These are phyloP conservation scores for Peromyscus eremicus DNA, from an alignment of 2,797 vertebrate species.

Conservation along the genomic window DNA sequence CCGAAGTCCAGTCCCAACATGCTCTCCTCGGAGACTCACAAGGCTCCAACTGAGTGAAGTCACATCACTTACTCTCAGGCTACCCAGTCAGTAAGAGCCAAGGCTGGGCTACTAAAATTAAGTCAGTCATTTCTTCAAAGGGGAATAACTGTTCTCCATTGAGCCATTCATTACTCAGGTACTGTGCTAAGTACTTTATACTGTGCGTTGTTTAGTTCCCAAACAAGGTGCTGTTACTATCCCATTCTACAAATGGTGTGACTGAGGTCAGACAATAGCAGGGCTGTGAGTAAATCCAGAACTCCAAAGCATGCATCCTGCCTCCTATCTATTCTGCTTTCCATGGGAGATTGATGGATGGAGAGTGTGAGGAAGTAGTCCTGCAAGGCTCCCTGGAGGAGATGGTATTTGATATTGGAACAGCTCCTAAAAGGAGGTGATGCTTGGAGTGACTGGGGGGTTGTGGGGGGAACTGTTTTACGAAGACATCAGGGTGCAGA, in stretches of 20 bases:
- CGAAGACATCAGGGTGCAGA: background rate
- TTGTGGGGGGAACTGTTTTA: background rate
- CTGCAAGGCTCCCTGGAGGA: background rate
- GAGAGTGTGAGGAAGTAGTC: background rate
- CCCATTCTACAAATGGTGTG: background rate
- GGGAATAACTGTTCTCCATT: background rate
- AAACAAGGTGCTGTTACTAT: background rate
- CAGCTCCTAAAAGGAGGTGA: background rate
- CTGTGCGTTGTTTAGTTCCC: background rate
- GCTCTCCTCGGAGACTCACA: rapidly evolving
- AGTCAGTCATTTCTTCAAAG: background rate
- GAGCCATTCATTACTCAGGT: background rate
- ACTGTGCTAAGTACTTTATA: background rate
- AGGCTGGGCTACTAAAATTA: background rate
- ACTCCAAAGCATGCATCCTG: background rate
- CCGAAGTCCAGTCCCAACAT: background rate
- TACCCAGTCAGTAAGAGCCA: background rate
- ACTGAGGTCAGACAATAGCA: background rate
- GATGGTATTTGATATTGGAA: background rate
- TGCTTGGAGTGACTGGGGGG: background rate
- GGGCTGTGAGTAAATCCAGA: background rate
- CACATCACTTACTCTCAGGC: background rate
- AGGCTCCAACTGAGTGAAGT: background rate
- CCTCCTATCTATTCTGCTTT: background rate
- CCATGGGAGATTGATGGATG: background rate